These are phyloP conservation scores for Lepidurus packardi DNA, from an alignment of 1,140 invertebrate genomes.

Conservation along the genomic window DNA sequence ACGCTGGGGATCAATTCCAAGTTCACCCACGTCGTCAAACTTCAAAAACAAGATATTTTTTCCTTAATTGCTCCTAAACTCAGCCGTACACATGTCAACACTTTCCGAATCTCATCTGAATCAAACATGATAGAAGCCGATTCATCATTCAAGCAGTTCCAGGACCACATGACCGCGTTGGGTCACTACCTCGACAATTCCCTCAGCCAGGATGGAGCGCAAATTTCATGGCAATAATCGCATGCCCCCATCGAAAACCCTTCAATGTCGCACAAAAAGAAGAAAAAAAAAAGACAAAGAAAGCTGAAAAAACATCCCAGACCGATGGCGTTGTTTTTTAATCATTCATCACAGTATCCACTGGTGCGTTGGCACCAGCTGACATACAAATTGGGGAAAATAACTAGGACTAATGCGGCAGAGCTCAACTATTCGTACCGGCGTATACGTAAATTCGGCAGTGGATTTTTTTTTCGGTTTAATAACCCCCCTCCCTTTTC, in stretches of 20 bases:
- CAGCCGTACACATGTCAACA: background rate
- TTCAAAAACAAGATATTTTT: background rate
- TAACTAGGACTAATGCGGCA: background rate
- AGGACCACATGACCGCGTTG: conserved; percentile 13
- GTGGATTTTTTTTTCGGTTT: background rate
- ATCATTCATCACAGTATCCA: background rate
- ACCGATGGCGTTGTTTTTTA: background rate
- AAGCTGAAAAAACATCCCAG: background rate
- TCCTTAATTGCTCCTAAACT: background rate
- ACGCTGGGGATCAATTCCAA: background rate
- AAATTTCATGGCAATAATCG: conserved; percentile 16
- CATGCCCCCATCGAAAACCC: background rate
- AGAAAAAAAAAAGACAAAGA: background rate
- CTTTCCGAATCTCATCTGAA: conserved; percentile 6
- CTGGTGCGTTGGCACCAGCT: background rate
- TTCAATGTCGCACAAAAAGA: background rate
- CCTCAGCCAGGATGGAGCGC: background rate
- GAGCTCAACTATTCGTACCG: conserved; percentile 18
- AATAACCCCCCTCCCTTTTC: background rate
- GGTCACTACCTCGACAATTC: conserved; percentile 17
- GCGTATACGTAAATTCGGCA: conserved; percentile 16
- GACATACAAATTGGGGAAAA: background rate
- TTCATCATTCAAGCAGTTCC: background rate
- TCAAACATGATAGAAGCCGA: conserved; percentile 8
- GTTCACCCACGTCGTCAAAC: background rate